Evolutionary conservation across 2,797 vertebrate genomes (phyloP).

Genomic region (Centropyge bicolor): DNA sequence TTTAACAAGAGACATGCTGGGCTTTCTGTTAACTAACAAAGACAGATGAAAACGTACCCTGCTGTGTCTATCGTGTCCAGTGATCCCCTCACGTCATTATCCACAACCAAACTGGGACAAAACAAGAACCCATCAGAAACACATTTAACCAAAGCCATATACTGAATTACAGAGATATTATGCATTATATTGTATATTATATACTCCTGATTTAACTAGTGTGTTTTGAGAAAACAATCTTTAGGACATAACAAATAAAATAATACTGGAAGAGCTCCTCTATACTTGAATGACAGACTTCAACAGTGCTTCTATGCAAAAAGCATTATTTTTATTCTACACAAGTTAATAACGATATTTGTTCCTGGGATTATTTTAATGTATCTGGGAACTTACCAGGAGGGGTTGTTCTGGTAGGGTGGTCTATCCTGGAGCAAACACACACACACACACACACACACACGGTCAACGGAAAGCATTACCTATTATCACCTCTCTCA

Average conservation of each 20-base stretch:
- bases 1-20: too few relatives aligned
- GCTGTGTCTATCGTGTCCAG: constrained; percentile 86
- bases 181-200: too few relatives aligned
- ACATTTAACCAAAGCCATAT: background rate
- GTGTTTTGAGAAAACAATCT: background rate
- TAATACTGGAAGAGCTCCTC: background rate
- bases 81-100: constrained; percentile 61
- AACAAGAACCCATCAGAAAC: constrained; percentile 18
- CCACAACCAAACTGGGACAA: constrained; percentile 71
- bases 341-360: background rate
- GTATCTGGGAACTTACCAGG: constrained; percentile 59
- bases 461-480: constrained; percentile 9
- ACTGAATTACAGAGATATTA: too few relatives aligned
- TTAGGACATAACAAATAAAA: background rate
- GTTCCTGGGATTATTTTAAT: background rate
- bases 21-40: too few relatives aligned
- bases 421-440: constrained; percentile 63
- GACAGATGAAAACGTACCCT: constrained; percentile 74
- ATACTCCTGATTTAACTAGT: background rate
- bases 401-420: constrained; percentile 11
- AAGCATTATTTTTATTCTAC: too few relatives aligned
- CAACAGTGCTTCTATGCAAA: too few relatives aligned
- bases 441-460: constrained; percentile 10
- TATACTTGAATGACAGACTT: too few relatives aligned
- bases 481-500: background rate